Conservation (phyloP, 2,888 invertebrate genomes). For the Cephus pulcher region DNA sequence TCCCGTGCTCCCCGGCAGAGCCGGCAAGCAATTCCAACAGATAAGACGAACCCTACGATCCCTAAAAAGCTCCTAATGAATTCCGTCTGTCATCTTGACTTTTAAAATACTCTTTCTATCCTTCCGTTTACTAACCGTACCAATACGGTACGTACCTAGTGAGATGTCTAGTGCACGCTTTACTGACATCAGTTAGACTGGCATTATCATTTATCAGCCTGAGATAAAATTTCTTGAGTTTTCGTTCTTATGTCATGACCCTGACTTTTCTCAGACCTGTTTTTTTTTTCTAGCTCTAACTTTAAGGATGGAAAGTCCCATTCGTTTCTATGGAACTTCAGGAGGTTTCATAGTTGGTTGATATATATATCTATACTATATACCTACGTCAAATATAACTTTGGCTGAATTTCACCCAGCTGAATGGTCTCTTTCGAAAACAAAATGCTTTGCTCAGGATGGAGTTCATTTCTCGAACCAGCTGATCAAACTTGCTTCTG, state of each 20-base stretch:
- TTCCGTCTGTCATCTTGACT: neutral
- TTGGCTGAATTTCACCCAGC: neutral
- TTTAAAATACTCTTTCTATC: neutral
- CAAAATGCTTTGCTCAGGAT: neutral
- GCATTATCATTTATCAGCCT: neutral
- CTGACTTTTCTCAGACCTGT: neutral
- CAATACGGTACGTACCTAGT: neutral
- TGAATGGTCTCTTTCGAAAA: neutral
- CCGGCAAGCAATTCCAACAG: neutral
- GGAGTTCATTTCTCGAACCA: neutral
- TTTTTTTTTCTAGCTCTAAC: neutral
- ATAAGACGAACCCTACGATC: neutral
- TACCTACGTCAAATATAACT: neutral
- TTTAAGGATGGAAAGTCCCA: neutral
- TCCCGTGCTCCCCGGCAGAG: constrained; percentile 4
- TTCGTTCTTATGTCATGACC: neutral
- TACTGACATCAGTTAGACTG: neutral
- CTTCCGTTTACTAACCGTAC: neutral
- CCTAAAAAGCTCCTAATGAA: neutral
- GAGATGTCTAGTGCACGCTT: neutral
- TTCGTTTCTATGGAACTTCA: neutral
- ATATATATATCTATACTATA: neutral
- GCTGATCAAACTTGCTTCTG: neutral
- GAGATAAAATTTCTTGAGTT: neutral
- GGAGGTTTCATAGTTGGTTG: neutral